Evolutionary conservation across 2,113 vertebrate species (phyloP).

Genomic region (Varanus salvator): DNA sequence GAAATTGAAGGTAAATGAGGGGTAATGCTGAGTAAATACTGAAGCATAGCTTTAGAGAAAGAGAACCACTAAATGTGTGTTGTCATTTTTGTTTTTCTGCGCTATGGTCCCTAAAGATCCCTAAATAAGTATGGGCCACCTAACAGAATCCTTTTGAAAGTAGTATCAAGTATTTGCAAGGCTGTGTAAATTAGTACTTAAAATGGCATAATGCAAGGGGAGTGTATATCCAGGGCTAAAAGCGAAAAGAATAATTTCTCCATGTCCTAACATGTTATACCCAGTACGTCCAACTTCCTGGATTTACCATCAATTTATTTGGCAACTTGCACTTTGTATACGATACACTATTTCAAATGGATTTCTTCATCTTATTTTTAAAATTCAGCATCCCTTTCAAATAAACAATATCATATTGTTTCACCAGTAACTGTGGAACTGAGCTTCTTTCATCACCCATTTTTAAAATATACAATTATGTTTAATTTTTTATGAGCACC

Average conservation of each 20-base stretch:
- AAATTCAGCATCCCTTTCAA: neutral
- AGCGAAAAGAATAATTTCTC: no score
- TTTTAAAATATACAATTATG: neutral
- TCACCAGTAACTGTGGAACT: neutral
- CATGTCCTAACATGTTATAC: neutral
- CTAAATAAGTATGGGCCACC: neutral
- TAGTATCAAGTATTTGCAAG: neutral
- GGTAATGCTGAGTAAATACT: neutral
- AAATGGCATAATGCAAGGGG: neutral
- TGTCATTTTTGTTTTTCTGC: no score
- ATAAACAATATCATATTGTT: neutral
- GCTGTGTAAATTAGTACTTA: neutral
- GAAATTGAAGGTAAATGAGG: neutral
- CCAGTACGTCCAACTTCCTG: neutral
- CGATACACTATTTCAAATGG: neutral
- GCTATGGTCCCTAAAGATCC: neutral
- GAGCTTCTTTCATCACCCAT: neutral
- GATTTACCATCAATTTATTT: neutral
- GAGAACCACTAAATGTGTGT: neutral
- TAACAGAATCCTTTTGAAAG: neutral
- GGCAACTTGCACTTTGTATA: neutral
- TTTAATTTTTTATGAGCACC: conserved; percentile 20
- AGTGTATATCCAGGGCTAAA: neutral
- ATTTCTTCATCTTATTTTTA: neutral
- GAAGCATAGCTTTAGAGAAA: neutral